Evolutionary conservation across 2,888 invertebrate genomes (phyloP), one percentile per base, ranked within the genome.

Genomic region (Aphidoletes aphidimyza): DNA sequence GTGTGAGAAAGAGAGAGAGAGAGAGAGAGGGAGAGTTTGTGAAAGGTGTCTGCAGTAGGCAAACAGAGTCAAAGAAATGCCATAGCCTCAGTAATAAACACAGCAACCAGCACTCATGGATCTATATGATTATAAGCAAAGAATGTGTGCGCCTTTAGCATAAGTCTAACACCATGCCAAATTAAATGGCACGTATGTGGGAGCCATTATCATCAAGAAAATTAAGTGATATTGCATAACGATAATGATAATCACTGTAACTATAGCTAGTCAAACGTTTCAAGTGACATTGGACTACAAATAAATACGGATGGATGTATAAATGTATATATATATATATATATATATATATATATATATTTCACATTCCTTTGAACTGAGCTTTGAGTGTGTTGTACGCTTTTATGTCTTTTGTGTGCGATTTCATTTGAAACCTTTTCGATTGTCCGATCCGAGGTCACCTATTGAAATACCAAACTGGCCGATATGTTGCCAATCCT

Each of bases 191-290:
- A 69, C 69, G 69, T 69, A 69, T 30, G 47, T 47, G 69, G 30
- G 30, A 42, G 34, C 69, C 69, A 69, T 69, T 69, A 69, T 81
- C 81, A 81, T 81, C 37, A 39, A 81, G 81, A 69, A 81, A 81
- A 81, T 81, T 81, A 37, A 37, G 81, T 37, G 37, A 81, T 37
- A 81, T 81, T 81, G 81, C 81, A 81, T 81, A 81, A 81, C 37
- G 81, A 81, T 81, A 81, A 81, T 81, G 81, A 37, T 37, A 37
- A 81, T 81, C n/a, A 19, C 81, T 2, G 30, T 69, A n/a, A 69
- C 3, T 2, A 34, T 1, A 17, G 19, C 69, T 9, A 69, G 34
- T 14, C 0, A 34, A 69, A 11, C 30, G 2, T 69, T 69, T 30
- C 14, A 30, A 30, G 34, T 30, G 69, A 30, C 17, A n/a, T n/a